Evolutionary conservation across 2,113 vertebrate species (phyloP), one percentile per base, ranked within the genome.

Genomic region (Chunga burmeisteri): DNA sequence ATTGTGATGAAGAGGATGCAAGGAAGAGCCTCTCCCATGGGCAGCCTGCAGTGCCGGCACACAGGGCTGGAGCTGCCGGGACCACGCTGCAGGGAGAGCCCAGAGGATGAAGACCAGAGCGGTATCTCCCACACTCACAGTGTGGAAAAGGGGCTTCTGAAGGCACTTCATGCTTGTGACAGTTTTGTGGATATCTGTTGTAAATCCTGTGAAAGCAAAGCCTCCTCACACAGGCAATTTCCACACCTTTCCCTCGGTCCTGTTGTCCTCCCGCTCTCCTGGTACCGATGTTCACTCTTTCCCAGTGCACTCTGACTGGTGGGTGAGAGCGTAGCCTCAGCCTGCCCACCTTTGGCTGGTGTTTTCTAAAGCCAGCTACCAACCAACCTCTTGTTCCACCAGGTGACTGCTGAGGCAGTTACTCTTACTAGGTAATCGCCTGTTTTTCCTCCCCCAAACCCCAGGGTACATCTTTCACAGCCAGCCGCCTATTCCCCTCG

Each of bases 221-320:
- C 34, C n/a, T 58, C 26, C 32, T 13, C n/a, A 11, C 5, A 1
- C 0, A 0, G 1, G 3, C 2, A 6, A 13, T 36, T 62, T 63
- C 38, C 55, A 17, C 49, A 27, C 27, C 38, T 78, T 74, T 50
- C 25, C 55, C 47, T 63, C 2, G 10, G 17, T 74, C 62, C 52
- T 40, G 16, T 7, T 7, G 1, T 14, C 49, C 27, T 70, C 26
- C 34, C 3, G 8, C n/a, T 89, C 23, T 50, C 52, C 50, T 22
- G 10, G 8, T 80, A 30, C n/a, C 0, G 0, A 1, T 12, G 32
- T 1, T 38, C 27, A 21, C 10, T 40, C 50, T 58, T 71, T 74
- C 47, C 23, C n/a, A 1, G 0, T 5, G 10, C 19, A 7, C 47
- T 42, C 49, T 2, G 7, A 4, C 29, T 40, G 16, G 25, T 9